Evolutionary conservation across 2,888 invertebrate species (phyloP), one percentile per base, ranked within the genome.

Genomic region (Hydrotaea cyrtoneurina): DNA sequence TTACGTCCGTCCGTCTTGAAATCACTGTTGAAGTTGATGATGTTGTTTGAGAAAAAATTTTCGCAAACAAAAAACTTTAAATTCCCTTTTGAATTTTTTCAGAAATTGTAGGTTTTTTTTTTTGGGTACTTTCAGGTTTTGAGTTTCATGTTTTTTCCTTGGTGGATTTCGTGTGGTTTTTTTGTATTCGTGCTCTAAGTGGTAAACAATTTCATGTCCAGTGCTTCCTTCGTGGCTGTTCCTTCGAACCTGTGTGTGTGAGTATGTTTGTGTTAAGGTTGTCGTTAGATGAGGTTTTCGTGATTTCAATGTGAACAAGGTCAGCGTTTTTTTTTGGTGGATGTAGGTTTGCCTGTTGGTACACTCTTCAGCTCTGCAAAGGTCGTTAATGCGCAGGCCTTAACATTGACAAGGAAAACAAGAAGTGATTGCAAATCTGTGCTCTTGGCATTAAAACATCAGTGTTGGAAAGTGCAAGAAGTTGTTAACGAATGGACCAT

Each of bases 301-400:
- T 85, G 84, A 76, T 76, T 77, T 77, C 73, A 78, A 79, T 74
- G 84, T 85, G 78, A 82, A 85, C 73, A 85, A 82, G 84, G 84
- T 82, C 84, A 82, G 64, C 55, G n/a, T n/a, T n/a, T n/a, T n/a
- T n/a, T n/a, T 26, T 36, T 46, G 36, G 64, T 81, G 46, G 53
- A 50, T 50, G 11, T 13, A 21, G 31, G 69, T 79, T 13, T 72
- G n/a, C 19, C 19, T 39, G 39, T 66, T 31, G 53, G 43, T 62
- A 59, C 36, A 74, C 50, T 53, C 10, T 43, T 19, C 10, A 19
- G 31, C 31, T 76, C 72, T 76, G 39, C 39, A 19, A 73, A 80
- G 31, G 53, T 71, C 26, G 50, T 76, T 31, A 77, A 62, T 62
- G 82, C 85, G 85, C 85, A 85, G 19, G 85, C 72, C 82, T 75